Conservation (phyloP, 2,797 vertebrate species). For the Phalanger gymnotis region DNA sequence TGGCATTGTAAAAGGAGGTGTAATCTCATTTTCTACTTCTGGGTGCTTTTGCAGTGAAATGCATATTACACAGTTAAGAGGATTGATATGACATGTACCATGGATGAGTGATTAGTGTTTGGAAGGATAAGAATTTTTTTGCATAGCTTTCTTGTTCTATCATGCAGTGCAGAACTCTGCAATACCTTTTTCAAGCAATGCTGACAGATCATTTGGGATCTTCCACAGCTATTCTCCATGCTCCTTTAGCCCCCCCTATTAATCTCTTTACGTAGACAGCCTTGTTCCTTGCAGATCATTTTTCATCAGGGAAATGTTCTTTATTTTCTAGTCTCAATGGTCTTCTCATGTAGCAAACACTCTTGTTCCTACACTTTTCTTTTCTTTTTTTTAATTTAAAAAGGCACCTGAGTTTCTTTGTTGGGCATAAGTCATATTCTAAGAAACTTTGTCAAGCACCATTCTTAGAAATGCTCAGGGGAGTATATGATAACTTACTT, state of each 20-base stretch:
- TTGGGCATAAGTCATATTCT: constrained; percentile 46
- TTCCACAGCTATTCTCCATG: not conserved
- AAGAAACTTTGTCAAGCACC: constrained; percentile 37
- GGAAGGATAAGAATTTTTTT: constrained; percentile 4
- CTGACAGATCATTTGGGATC: constrained; percentile 16
- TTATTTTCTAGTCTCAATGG: constrained; percentile 39
- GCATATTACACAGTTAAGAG: constrained; percentile 46
- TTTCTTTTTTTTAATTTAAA: constrained; percentile 64
- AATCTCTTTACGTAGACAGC: constrained; percentile 40
- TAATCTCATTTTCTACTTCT: constrained; percentile 71
- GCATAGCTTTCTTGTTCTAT: constrained; percentile 24
- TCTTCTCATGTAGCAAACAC: constrained; percentile 49
- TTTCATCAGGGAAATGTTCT: constrained; percentile 49
- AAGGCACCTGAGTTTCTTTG: constrained; percentile 44
- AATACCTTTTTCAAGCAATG: constrained; percentile 14
- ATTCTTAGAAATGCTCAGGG: constrained; percentile 13
- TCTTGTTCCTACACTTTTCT: constrained; percentile 2
- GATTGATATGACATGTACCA: constrained; percentile 9
- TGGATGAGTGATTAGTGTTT: constrained; percentile 47
- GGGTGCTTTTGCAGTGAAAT: constrained; percentile 61
- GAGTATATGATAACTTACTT: constrained; percentile 28
- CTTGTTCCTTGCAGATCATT: constrained; percentile 31
- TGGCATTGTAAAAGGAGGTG: constrained; percentile 47
- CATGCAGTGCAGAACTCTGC: not conserved
- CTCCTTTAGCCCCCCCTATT: constrained; percentile 23